Evolutionary conservation across 2,113 vertebrate species (phyloP), one percentile per base, ranked within the genome.

Genomic region (Enhydra lutris): DNA sequence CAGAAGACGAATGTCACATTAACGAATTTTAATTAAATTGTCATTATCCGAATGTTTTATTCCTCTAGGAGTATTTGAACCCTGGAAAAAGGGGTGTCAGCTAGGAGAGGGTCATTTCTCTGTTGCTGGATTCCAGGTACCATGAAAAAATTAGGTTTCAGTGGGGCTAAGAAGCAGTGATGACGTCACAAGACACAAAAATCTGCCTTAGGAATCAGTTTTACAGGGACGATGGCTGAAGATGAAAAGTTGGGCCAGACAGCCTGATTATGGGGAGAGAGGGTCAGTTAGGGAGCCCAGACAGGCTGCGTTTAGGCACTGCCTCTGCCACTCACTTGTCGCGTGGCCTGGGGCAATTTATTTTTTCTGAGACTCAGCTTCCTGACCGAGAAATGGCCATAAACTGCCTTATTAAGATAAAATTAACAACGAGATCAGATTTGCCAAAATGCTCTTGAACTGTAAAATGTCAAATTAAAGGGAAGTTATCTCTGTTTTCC

Each of bases 261-360:
- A 1, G 18, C 7, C 59, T 45, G 81, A 8, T 7, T 23, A 3
- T 0, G 5, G 45, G 20, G 59, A 61, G 23, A 29, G 26, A 29
- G 26, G 61, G 6, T 9, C 34, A 10, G 2, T 20, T 1, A 0
- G 1, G 17, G 73, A 11, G 42, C 31, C 17, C 1, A 7, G 12
- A 20, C 1, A 14, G 63, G 14, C 55, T 84, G 36, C 18, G 4
- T 10, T 12, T 13, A 14, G 20, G 74, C 39, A 31, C 14, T 1
- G 7, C 12, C 52, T 83, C 45, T 8, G 42, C 55, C 31, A 18
- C 47, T 18, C 36, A 17, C 59, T 4, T 5, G 14, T 24, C 63
- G 45, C 9, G 1, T 4, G 34, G 55, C 34, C 93, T 76, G 13
- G 3, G 52, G 18, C 29, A 76, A n/a, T 24, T 36, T 57, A 61